A percentile compares a stretch with the other conserved stretches of the same genome.
Evolutionary conservation across 2,113 vertebrate species (phyloP).

Genomic region (Pyrgilauda ruficollis): DNA sequence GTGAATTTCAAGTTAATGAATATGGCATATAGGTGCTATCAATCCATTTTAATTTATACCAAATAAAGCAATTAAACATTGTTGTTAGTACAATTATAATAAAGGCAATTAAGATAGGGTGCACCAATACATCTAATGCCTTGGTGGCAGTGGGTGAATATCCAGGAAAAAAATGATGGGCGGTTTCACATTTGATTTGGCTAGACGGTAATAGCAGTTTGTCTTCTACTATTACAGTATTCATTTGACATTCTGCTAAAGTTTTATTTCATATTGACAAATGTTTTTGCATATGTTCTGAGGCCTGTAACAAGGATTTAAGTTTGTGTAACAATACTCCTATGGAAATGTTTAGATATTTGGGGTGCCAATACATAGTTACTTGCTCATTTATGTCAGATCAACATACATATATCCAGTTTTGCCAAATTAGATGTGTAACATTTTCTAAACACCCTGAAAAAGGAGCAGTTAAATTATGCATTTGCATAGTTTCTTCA

Average conservation of each 20-base stretch:
- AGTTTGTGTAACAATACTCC: not conserved
- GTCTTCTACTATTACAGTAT: not conserved
- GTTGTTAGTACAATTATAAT: not conserved
- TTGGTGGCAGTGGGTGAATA: not conserved
- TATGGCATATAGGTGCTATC: not conserved
- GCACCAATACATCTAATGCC: not conserved
- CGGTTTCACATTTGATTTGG: not conserved
- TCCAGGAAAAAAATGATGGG: not conserved
- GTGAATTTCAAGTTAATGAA: not conserved
- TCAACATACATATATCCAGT: not conserved
- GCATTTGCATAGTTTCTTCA: not conserved
- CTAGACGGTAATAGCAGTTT: not conserved
- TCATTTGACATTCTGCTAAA: not conserved
- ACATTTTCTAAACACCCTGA: not conserved
- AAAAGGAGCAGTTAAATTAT: not conserved
- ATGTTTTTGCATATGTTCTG: not conserved
- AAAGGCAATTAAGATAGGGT: not conserved
- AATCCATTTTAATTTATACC: not conserved
- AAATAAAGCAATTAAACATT: not conserved
- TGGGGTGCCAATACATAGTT: not conserved
- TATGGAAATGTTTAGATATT: not conserved
- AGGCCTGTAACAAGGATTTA: not conserved
- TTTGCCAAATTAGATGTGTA: not conserved
- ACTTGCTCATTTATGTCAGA: not conserved
- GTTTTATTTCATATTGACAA: not conserved